These are phyloP conservation scores for Celastrina argiolus DNA, from an alignment of 2,888 invertebrate species.

Conservation along the genomic window DNA sequence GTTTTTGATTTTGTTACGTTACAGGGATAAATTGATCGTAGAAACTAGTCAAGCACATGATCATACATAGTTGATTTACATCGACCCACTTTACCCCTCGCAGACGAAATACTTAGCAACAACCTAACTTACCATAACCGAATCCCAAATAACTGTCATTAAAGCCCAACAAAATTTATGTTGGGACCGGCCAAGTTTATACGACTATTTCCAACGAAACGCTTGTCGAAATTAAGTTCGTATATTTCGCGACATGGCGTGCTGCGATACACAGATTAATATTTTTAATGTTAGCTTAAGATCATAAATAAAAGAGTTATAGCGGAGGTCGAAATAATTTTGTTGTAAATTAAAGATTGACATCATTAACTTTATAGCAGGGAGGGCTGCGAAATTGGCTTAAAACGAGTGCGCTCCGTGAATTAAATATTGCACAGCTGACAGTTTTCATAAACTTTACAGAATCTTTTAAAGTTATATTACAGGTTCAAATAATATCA, in stretches of 20 bases:
- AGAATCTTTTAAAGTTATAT: constrained; percentile 20
- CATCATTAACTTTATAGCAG: constrained; percentile 13
- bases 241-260: constrained; percentile 26
- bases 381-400: constrained; percentile 4
- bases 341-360: constrained; percentile 19
- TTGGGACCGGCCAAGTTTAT: constrained; percentile 19
- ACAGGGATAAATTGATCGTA: neutral
- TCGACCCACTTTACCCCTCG: neutral
- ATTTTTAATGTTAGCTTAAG: constrained; percentile 24
- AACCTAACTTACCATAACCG: constrained; percentile 20
- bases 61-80: constrained; percentile 12
- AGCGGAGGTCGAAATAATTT: constrained; percentile 5
- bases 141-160: constrained; percentile 22
- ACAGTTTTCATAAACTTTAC: constrained; percentile 19
- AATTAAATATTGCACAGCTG: constrained; percentile 19
- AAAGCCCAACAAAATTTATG: constrained; percentile 22
- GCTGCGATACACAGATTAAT: constrained; percentile 23
- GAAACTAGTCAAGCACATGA: neutral
- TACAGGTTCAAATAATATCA: constrained; percentile 9
- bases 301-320: constrained; percentile 22
- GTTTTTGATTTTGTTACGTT: neutral
- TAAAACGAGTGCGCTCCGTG: constrained; percentile 3
- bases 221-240: constrained; percentile 28
- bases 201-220: constrained; percentile 25
- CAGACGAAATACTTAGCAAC: constrained; percentile 22